Evolutionary conservation across 2,888 invertebrate genomes (phyloP).

Genomic region (Apantesis nais): DNA sequence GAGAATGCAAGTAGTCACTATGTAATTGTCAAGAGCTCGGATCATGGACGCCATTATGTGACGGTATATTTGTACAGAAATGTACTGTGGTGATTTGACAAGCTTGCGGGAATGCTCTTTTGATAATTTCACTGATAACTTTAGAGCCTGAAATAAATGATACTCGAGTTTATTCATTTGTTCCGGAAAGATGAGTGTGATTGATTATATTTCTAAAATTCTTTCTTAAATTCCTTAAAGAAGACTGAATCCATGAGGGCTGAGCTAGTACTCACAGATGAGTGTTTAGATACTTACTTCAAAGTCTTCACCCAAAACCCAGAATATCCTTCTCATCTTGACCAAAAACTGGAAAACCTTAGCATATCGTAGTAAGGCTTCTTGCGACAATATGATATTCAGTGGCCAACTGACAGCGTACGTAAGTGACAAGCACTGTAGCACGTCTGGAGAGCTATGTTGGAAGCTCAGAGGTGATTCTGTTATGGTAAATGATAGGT

Average conservation of each 20-base stretch:
- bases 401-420: slow-evolving; percentile 92
- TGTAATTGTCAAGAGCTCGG: slow-evolving; percentile 90
- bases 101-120: slow-evolving; percentile 77
- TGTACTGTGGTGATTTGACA: slow-evolving; percentile 88
- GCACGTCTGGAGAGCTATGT: slow-evolving; percentile 87
- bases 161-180: too few species aligned
- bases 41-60: slow-evolving; percentile 92
- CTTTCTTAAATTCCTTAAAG: too few species aligned
- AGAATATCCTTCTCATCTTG: slow-evolving; percentile 91
- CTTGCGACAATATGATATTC: slow-evolving; percentile 90
- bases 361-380: slow-evolving; percentile 89
- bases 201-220: too few species aligned
- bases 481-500: slow-evolving; percentile 87
- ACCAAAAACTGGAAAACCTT: slow-evolving; percentile 91
- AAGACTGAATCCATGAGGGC: too few species aligned
- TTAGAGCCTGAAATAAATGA: slow-evolving; percentile 83
- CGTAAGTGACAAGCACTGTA: slow-evolving; percentile 88
- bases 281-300: slow-evolving; percentile 66
- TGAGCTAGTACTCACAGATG: background rate
- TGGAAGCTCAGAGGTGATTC: slow-evolving; percentile 87
- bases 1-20: slow-evolving; percentile 91
- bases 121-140: slow-evolving; percentile 84
- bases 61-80: slow-evolving; percentile 89
- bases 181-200: too few species aligned
- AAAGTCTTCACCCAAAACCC: slow-evolving; percentile 90